phyloP scores from a whole-genome alignment of 2,888 invertebrate genomes.

The Brenthis daphne region DNA sequence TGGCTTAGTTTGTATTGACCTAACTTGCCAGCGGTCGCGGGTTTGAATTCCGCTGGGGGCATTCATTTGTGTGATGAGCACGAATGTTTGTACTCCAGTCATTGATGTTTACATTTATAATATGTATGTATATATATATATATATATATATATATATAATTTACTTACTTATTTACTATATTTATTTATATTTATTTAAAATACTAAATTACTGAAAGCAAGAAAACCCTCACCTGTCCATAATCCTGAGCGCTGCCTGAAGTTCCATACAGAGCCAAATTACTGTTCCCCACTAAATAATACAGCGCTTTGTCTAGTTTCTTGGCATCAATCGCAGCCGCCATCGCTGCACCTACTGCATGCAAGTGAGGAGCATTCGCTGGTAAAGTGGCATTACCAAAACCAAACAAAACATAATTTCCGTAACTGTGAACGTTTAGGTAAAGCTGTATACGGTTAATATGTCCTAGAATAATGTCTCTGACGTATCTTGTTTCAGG shows the following conservation, averaged over 20 bases:
- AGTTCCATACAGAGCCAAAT: slow-evolving; percentile 50
- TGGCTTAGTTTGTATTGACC: no score
- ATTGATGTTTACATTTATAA: no score
- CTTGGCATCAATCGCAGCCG: slow-evolving; percentile 53
- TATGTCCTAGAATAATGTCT: slow-evolving; percentile 69
- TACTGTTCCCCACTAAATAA: slow-evolving; percentile 60
- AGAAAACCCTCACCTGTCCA: slow-evolving; percentile 47
- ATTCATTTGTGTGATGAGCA: no score
- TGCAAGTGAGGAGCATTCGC: slow-evolving; percentile 48
- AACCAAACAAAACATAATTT: slow-evolving; percentile 84
- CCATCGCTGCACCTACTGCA: slow-evolving; percentile 54
- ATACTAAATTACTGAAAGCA: no score
- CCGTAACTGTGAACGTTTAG: slow-evolving; percentile 88
- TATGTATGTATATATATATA: no score
- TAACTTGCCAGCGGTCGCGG: no score
- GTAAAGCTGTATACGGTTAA: slow-evolving; percentile 50
- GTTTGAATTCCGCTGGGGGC: no score
- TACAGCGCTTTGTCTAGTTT: slow-evolving; percentile 49
- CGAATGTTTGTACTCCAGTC: no score
- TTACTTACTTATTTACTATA: no score
- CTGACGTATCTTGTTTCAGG: slow-evolving; percentile 82
- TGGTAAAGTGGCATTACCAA: slow-evolving; percentile 67
- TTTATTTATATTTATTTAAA: no score
- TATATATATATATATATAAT: no score
- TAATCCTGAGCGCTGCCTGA: slow-evolving; percentile 63